Base-by-base conservation (phyloP, 2,797 vertebrate genomes). In the Chaunax sp. region DNA sequence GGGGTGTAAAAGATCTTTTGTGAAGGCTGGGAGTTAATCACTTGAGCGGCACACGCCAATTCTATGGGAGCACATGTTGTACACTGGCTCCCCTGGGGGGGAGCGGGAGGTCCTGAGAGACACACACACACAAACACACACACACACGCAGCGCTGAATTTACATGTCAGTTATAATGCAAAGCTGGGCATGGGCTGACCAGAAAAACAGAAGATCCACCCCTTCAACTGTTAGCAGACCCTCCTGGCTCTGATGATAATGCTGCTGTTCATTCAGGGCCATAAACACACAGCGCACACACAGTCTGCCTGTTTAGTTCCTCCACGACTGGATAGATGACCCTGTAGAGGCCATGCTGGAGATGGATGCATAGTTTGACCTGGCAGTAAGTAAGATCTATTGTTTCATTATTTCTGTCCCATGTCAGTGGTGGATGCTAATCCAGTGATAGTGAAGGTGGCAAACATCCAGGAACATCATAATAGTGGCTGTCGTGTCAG, bases 151-250 rank as follows among this genome's bases (percentile, higher is more conserved):
- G 8, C 49, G 65, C 26, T 72, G 78, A 85, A 94, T 93, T 92
- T 93, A 86, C 92, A 93, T 94, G 90, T 91, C 90, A 87, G 92
- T 94, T 94, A 93, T 83, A 89, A 91, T 92, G 92, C 91, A 93
- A 93, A 93, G 86, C 86, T 80, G 77, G 77, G 72, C 67, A 72
- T 69, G 69, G 69, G 79, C 82, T 35, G 52, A 68, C 22, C 53
- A 82, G 69, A 78, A 82, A 80, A 84, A 41, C 69, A 64, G 46
- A 80, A 73, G 85, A 84, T 89, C 91, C 91, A 76, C 93, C 93
- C 91, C 88, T 77, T 90, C 58, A 58, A 77, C 61, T 84, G 84
- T 83, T 80, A 90, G 82, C 67, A 80, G 78, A 83, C 80, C 84
- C 82, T 90, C 73, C 83, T 83, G 90, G 85, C 75, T 18, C 62